Evolutionary conservation across 2,113 vertebrate species (phyloP).

Genomic region (Campylomormyrus tamandua): DNA sequence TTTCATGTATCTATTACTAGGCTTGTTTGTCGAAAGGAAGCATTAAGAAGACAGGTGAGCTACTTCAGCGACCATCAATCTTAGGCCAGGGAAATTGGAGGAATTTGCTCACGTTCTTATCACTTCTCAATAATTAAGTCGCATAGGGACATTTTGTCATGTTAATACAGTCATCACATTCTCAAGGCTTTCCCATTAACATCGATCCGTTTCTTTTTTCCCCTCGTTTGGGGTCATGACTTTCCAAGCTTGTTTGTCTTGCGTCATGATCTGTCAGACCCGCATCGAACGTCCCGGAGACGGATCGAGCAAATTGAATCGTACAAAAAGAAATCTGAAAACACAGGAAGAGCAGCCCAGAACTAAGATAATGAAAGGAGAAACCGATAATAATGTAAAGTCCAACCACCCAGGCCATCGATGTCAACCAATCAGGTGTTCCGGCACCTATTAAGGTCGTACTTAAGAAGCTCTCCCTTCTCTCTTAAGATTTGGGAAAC

Average conservation of each 20-base stretch:
- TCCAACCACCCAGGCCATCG: neutral
- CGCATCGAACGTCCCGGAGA: neutral
- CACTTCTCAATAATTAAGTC: constrained; percentile 1
- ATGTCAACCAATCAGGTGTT: too few species aligned
- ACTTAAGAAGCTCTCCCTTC: too few species aligned
- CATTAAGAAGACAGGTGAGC: neutral
- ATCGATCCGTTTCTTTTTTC: neutral
- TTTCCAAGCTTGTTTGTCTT: neutral
- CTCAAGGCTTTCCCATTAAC: neutral
- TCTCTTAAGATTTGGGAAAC: too few species aligned
- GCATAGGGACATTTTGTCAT: neutral
- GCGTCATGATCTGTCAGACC: neutral
- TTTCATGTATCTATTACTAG: neutral
- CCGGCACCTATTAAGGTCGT: too few species aligned
- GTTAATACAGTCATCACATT: neutral
- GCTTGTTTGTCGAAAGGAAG: neutral
- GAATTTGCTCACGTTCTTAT: neutral
- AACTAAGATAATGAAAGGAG: neutral
- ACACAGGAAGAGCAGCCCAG: neutral
- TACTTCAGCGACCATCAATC: neutral
- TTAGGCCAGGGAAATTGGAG: neutral
- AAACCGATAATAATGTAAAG: neutral
- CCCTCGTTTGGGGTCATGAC: neutral
- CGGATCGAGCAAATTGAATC: neutral
- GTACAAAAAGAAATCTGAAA: neutral